These are phyloP conservation scores for Cydia fagiglandana DNA, from an alignment of 1,140 invertebrate species.

Conservation along the genomic window DNA sequence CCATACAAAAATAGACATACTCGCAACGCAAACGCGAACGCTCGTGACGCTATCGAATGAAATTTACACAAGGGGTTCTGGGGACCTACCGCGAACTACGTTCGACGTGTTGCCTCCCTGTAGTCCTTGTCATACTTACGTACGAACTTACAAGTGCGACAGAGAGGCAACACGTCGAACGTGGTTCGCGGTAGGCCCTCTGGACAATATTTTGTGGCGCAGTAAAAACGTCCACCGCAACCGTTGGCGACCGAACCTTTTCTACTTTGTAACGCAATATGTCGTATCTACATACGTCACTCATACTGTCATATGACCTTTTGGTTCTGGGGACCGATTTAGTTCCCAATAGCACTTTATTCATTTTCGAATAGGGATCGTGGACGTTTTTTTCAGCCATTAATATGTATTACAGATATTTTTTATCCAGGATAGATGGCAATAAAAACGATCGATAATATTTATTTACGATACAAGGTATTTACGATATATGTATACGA, in stretches of 20 bases:
- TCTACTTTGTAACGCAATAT: not conserved
- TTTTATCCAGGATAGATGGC: not conserved
- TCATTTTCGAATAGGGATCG: constrained; percentile 13
- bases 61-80: not conserved
- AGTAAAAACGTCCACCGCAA: constrained; percentile 11
- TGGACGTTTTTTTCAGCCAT: not conserved
- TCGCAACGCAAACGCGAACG: too few relatives aligned
- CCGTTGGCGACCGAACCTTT: constrained; percentile 16
- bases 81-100: too few relatives aligned
- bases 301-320: not conserved
- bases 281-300: not conserved
- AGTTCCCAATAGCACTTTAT: constrained; percentile 16
- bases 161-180: too few relatives aligned
- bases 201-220: constrained; percentile 12
- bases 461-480: too few relatives aligned
- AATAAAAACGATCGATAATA: too few relatives aligned
- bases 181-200: too few relatives aligned
- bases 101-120: too few relatives aligned
- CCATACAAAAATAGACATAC: too few relatives aligned
- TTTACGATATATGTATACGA: too few relatives aligned
- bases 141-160: too few relatives aligned
- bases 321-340: not conserved
- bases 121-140: too few relatives aligned
- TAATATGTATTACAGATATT: constrained; percentile 6
- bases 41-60: not conserved